phyloP scores from a whole-genome alignment of 2,113 vertebrate genomes.

The Chinchilla lanigera region DNA sequence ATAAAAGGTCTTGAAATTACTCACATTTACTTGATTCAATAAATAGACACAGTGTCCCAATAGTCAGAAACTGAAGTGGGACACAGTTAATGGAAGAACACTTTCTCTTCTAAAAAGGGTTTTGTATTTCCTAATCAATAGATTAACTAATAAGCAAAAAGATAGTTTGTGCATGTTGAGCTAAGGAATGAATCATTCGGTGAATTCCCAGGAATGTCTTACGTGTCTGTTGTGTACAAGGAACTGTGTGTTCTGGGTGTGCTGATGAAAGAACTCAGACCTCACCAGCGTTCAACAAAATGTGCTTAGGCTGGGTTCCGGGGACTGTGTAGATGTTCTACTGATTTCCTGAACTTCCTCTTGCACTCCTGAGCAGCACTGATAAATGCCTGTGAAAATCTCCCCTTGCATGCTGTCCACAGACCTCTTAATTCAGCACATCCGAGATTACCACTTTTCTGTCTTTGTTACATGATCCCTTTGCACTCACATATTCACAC shows the following conservation, averaged over 20 bases:
- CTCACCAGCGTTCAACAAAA: not conserved
- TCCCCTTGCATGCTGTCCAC: not conserved
- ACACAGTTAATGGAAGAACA: not conserved
- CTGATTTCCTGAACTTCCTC: not conserved
- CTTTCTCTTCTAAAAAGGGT: slow-evolving; percentile 21
- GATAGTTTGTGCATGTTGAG: not conserved
- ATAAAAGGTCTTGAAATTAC: not conserved
- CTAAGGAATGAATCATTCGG: not conserved
- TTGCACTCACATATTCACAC: not conserved
- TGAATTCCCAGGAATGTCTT: not conserved
- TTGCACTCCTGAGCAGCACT: not conserved
- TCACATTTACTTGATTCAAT: not conserved
- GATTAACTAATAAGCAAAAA: not conserved
- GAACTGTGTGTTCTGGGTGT: not conserved
- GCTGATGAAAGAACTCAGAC: too few species aligned
- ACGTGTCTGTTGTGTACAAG: not conserved
- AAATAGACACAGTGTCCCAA: not conserved
- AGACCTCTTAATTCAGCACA: not conserved
- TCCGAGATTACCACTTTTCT: not conserved
- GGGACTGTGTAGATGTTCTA: too few species aligned
- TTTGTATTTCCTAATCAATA: not conserved
- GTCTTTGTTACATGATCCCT: not conserved
- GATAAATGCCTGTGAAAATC: not conserved
- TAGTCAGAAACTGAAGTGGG: slow-evolving; percentile 1
- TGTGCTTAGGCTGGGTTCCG: fast-evolving